Evolutionary conservation across 2,113 vertebrate genomes (phyloP).

Genomic region (Indicator maculatus): DNA sequence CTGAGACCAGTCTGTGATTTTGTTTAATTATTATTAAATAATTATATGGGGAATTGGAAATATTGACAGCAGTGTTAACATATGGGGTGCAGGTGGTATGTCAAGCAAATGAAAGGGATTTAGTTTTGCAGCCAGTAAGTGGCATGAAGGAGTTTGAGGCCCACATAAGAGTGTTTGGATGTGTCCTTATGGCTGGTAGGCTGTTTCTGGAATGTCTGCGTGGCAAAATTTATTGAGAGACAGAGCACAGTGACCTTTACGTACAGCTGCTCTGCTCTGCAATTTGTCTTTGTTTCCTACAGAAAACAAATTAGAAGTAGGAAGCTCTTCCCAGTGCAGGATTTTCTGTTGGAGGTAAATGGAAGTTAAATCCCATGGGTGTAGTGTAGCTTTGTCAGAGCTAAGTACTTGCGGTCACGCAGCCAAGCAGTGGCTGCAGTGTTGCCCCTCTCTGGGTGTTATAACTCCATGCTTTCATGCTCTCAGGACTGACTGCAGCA

Average conservation of each 20-base stretch:
- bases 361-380: background rate
- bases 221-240: background rate
- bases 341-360: constrained; percentile 40
- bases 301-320: constrained; percentile 16
- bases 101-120: constrained; percentile 37
- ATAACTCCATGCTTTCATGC: background rate
- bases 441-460: background rate
- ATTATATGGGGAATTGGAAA: constrained; percentile 54
- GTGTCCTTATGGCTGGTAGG: constrained; percentile 1
- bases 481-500: background rate
- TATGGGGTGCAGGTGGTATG: constrained; percentile 63
- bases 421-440: background rate
- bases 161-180: background rate
- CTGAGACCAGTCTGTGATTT: constrained; percentile 60
- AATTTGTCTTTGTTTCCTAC: constrained; percentile 25
- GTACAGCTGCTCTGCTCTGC: constrained; percentile 4
- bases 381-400: constrained; percentile 13
- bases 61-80: constrained; percentile 64
- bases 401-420: background rate
- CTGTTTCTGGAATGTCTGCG: background rate
- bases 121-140: constrained; percentile 44
- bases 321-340: background rate
- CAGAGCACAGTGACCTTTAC: constrained; percentile 4
- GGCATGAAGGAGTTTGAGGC: constrained; percentile 29
- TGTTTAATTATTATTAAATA: constrained; percentile 72